Base-by-base conservation (phyloP, 2,888 invertebrate species). In the Nebria salina region DNA sequence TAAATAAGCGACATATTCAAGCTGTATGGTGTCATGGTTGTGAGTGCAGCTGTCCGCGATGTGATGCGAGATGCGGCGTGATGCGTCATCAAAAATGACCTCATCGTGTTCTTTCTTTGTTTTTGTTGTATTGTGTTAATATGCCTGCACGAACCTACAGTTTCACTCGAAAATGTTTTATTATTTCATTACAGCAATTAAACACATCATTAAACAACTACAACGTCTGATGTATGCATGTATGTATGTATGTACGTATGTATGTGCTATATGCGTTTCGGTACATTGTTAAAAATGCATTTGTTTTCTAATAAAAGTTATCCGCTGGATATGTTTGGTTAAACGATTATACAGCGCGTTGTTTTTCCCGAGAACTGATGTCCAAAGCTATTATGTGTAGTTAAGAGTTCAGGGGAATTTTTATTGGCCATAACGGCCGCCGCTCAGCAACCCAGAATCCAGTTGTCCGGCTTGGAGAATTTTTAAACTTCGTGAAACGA, bases 321-420 rank as follows among this genome's bases (percentile, higher is more conserved):
- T 34, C 34, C 34, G 34, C 5, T 34, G 34, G 5, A 34, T 34
- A 34, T 34, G 34, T 34, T 34, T 34, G 2, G 34, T 34, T 34
- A 34, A 34, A 34, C 34, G 34, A 34, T 34, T 34, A 34, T 34
- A 34, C 34, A 34, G 34, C 34, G 34, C 54, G 54, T 54, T 72
- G 77, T 77, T 72, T 77, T 77, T 77, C 72, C 77, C 72, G 78
- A 64, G 73, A 78, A 78, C 64, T 78, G 73, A 54, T 54, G 54
- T 43, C 70, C 73, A 54, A 13, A 73, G 78, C 78, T 78, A 78
- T 78, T 78, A 78, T 74, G 66, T 78, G 78, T 66, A 65, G 74
- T 78, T 78, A 78, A 78, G 78, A 78, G 74, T 74, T 78, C 20
- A 78, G 65, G 78, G 74, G 78, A 78, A 78, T 78, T 78, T 78